Base-by-base conservation (phyloP, 2,113 vertebrate species). In the Emydocephalus ijimae region DNA sequence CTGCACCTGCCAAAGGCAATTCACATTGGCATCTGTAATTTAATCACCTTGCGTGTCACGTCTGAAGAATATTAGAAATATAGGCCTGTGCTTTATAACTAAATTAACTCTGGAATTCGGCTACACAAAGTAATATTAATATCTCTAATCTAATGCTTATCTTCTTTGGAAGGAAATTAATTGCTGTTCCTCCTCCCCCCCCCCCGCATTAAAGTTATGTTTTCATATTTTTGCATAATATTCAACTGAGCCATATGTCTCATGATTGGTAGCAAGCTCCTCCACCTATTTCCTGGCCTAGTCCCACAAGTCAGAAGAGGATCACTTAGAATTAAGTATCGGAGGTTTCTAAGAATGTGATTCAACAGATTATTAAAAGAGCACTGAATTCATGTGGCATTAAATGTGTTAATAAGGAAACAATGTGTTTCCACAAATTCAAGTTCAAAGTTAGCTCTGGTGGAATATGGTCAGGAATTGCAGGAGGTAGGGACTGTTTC, bases 151-250 rank as follows among this genome's bases (percentile, higher is more conserved):
- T 96, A 93, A 96, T 95, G 96, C 94, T 95, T 96, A 96, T 96
- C 93, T 97, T 96, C 95, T 94, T 94, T 96, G 92, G 86, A 97
- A 97, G 90, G 10, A 97, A 97, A 97, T 95, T 97, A 98, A 97
- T 97, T 97, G 96, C 96, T 96, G 95, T 94, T 56, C 94, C 92
- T 95, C 39, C 54, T 3, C 4, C 23, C 21, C 54, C 12, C 4
- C 23, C 21, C 29, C 86, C 90, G 95, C 94, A 95, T 92, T 96
- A 96, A 94, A 94, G 94, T 95, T 94, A 94, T 91, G 94, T 89
- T 93, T 95, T 96, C 87, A 94, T 96, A 96, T 96, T 95, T 95
- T 93, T 89, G 91, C 90, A 92, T 85, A 94, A 89, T 92, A 85
- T 88, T 95, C 89, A 92, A 93, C 89, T 81, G 89, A 95, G 93